phyloP scores from a whole-genome alignment of 2,113 vertebrate species.

The Dromaius novaehollandiae region DNA sequence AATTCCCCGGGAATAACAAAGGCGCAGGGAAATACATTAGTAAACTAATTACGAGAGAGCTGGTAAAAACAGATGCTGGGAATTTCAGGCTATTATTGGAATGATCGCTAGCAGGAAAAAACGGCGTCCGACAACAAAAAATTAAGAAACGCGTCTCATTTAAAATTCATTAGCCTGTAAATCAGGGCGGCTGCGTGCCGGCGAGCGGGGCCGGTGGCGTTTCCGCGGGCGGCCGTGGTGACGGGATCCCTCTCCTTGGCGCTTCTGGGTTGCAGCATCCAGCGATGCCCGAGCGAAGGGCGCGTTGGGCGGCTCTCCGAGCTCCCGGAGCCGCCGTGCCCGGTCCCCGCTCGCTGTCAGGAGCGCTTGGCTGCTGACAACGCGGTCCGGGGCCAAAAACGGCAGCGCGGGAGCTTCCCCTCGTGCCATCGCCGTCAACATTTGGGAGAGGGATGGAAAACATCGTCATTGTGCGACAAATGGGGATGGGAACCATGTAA shows the following conservation, averaged over 20 bases:
- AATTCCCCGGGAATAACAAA: constrained; percentile 65
- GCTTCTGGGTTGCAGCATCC: background rate
- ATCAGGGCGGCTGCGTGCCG: constrained; percentile 35
- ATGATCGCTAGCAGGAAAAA: constrained; percentile 41
- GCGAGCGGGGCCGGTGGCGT: background rate
- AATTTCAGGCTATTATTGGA: constrained; percentile 56
- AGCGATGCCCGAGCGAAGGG: fast-evolving
- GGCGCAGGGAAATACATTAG: constrained; percentile 53
- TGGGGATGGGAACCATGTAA: constrained; percentile 54
- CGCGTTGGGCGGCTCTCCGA: fast-evolving
- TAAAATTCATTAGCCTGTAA: constrained; percentile 66
- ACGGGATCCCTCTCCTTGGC: constrained; percentile 33
- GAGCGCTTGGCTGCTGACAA: no score
- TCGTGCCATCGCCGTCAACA: constrained; percentile 20
- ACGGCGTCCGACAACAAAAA: constrained; percentile 55
- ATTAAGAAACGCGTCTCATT: constrained; percentile 52
- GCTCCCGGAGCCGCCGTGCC: no score
- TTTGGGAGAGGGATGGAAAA: constrained; percentile 54
- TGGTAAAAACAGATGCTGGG: constrained; percentile 60
- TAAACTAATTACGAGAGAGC: constrained; percentile 66
- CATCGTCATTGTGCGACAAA: constrained; percentile 19
- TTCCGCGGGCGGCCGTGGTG: background rate
- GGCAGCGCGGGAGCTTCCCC: constrained; percentile 7
- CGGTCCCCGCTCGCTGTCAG: no score
- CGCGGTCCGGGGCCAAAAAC: constrained; percentile 36